Conservation (phyloP, 1,140 invertebrate species). For the Drosophila kepulauana region DNA sequence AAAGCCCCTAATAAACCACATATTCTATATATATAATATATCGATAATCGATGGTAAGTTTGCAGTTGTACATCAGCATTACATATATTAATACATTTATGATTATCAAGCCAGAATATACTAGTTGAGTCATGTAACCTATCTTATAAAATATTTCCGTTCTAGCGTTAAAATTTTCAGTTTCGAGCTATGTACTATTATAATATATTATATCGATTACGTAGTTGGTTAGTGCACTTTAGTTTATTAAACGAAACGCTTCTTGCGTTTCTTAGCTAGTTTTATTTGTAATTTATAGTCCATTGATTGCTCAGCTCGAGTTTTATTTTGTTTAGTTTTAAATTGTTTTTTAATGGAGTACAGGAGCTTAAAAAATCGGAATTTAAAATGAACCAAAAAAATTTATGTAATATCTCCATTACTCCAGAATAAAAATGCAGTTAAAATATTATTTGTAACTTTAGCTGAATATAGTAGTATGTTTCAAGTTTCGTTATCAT, state of each 20-base stretch:
- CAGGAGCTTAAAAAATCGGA: neutral
- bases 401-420: constrained; percentile 8
- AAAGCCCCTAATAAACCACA: neutral
- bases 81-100: neutral
- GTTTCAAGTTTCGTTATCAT: constrained; percentile 1
- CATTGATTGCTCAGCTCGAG: neutral
- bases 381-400: neutral
- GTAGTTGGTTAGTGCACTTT: constrained; percentile 72
- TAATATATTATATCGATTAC: constrained; percentile 22
- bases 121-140: constrained; percentile 7
- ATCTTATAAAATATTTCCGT: constrained; percentile 3
- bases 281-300: constrained; percentile 30
- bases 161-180: constrained; percentile 39
- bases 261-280: constrained; percentile 19
- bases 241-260: constrained; percentile 37
- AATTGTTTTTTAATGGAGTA: neutral
- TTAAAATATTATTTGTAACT: constrained; percentile 10
- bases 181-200: constrained; percentile 22
- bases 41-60: constrained; percentile 52
- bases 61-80: constrained; percentile 5
- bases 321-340: neutral
- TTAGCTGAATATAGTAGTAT: constrained; percentile 10
- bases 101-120: constrained; percentile 3
- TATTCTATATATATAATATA: constrained; percentile 16
- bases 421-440: constrained; percentile 10